These are phyloP conservation scores for Carposina sasakii DNA, from an alignment of 1,140 invertebrate species.

Conservation along the genomic window DNA sequence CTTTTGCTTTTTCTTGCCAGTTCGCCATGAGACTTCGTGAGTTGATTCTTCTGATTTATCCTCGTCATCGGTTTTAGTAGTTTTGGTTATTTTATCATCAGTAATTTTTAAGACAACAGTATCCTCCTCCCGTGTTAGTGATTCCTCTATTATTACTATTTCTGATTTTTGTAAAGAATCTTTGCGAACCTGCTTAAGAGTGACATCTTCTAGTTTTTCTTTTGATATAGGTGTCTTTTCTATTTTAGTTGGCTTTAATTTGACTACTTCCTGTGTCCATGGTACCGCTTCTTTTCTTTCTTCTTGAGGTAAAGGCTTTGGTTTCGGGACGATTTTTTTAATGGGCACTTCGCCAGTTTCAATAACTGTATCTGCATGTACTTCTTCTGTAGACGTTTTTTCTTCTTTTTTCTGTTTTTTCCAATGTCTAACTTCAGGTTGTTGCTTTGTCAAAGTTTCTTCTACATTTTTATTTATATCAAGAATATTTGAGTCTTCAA, in stretches of 20 bases:
- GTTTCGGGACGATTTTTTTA: constrained; percentile 22
- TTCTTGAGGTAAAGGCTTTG: constrained; percentile 4
- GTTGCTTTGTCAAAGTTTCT: constrained; percentile 9
- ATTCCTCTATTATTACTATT: constrained; percentile 41
- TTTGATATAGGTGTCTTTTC: constrained; percentile 40
- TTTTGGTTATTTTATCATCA: constrained; percentile 35
- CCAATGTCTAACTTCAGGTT: constrained; percentile 8
- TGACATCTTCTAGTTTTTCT: constrained; percentile 45
- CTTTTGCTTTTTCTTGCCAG: constrained; percentile 40
- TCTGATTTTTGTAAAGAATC: constrained; percentile 33
- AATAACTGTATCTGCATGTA: neutral
- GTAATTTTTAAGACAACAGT: constrained; percentile 47
- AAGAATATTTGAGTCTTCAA: constrained; percentile 18
- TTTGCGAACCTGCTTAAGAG: constrained; percentile 37
- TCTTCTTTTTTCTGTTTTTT: constrained; percentile 1
- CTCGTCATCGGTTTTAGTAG: constrained; percentile 40
- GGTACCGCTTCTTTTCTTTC: constrained; percentile 34
- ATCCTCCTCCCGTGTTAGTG: constrained; percentile 44
- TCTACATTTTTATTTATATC: constrained; percentile 3
- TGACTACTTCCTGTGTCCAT: constrained; percentile 74
- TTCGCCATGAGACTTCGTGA: constrained; percentile 14
- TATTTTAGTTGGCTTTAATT: constrained; percentile 71
- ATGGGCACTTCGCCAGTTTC: constrained; percentile 12
- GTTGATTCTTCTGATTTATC: constrained; percentile 23
- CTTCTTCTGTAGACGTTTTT: neutral